phyloP scores from a whole-genome alignment of 2,888 invertebrate species.

The Diachrysia chrysitis region DNA sequence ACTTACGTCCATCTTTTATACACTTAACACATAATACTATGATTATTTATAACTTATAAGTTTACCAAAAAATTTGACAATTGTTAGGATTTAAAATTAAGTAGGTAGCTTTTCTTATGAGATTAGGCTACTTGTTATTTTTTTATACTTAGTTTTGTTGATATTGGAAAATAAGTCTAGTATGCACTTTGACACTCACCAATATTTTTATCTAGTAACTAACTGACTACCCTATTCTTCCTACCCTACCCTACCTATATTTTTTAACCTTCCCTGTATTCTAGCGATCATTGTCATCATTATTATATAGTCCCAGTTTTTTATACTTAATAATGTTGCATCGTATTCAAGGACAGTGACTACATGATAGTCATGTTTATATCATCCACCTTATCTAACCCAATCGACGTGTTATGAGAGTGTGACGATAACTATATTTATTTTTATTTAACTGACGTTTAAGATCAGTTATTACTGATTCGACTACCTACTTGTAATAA shows the following conservation, averaged over 20 bases:
- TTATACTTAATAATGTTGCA: neutral
- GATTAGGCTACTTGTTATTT: slow-evolving; percentile 16
- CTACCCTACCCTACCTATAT: no score
- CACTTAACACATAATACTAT: slow-evolving; percentile 29
- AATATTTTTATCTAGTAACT: no score
- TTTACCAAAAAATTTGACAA: neutral
- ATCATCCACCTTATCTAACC: slow-evolving; percentile 17
- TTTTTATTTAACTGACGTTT: slow-evolving; percentile 11
- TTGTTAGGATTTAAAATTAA: slow-evolving; percentile 6
- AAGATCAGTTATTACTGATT: neutral
- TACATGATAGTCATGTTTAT: neutral
- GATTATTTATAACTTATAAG: slow-evolving; percentile 18
- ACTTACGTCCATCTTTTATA: slow-evolving; percentile 10
- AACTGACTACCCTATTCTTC: no score
- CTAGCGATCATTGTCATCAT: no score
- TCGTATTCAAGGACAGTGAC: neutral
- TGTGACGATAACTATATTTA: slow-evolving; percentile 11
- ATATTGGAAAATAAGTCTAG: no score
- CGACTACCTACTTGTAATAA: neutral
- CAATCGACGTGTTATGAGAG: slow-evolving; percentile 19
- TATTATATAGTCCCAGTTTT: no score
- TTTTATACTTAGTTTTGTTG: no score
- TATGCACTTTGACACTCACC: no score
- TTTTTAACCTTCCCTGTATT: no score
- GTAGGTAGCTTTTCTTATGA: slow-evolving; percentile 23